Conservation (phyloP, 2,888 invertebrate genomes). For the Gonocerus acuteangulatus region DNA sequence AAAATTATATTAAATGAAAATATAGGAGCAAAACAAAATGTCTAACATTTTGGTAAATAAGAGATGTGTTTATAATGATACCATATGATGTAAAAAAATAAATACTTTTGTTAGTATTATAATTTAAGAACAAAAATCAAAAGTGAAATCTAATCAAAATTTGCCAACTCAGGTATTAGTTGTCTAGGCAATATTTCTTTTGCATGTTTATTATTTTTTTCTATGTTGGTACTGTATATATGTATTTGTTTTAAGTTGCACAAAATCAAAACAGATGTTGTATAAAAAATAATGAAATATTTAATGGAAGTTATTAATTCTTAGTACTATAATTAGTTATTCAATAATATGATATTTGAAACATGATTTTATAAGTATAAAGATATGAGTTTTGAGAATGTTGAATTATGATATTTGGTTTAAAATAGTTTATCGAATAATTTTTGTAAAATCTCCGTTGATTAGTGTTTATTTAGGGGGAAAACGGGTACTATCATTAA, state of each 20-base stretch:
- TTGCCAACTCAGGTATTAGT: constrained; percentile 23
- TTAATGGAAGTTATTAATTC: constrained; percentile 36
- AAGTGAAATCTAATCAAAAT: constrained; percentile 19
- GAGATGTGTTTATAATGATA: neutral
- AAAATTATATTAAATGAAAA: too few relatives aligned
- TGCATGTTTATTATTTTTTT: constrained; percentile 18
- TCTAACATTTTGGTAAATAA: neutral
- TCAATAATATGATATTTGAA: constrained; percentile 23
- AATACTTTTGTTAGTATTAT: neutral
- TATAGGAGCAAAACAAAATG: neutral
- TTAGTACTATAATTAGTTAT: constrained; percentile 34
- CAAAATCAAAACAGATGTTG: constrained; percentile 37
- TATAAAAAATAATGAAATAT: constrained; percentile 34
- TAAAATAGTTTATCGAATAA: neutral
- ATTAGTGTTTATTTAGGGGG: neutral
- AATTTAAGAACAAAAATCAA: constrained; percentile 16
- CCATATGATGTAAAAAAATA: neutral
- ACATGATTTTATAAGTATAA: constrained; percentile 22
- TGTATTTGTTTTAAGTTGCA: constrained; percentile 35
- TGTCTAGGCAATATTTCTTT: constrained; percentile 16
- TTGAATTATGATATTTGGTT: neutral
- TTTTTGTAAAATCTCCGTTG: neutral
- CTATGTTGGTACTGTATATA: constrained; percentile 25
- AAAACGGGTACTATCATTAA: neutral
- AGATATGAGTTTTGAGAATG: constrained; percentile 11